These are phyloP conservation scores for Aspidoscelis tigris DNA, from an alignment of 2,113 vertebrate species.

Conservation along the genomic window DNA sequence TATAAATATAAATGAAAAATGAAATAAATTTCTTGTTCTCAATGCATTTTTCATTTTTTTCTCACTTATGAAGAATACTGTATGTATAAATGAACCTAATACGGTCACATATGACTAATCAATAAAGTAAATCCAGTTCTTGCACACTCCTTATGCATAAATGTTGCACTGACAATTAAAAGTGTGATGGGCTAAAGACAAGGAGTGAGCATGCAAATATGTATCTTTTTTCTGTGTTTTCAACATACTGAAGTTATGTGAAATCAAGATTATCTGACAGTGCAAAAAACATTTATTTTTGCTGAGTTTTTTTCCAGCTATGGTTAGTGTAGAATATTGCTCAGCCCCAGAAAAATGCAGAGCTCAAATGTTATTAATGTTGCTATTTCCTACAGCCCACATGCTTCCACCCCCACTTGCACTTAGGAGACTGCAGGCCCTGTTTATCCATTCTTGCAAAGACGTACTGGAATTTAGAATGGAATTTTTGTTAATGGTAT, in stretches of 20 bases:
- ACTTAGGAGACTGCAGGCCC: neutral
- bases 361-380: neutral
- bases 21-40: too few species aligned
- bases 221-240: conserved; percentile 26
- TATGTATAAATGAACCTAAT: too few species aligned
- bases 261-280: neutral
- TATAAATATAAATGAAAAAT: too few species aligned
- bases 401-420: too few species aligned
- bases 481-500: neutral
- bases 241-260: conserved; percentile 33
- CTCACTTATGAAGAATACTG: too few species aligned
- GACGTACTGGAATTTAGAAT: neutral
- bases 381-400: neutral
- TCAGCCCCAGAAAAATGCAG: neutral
- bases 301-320: neutral
- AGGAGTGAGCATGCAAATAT: neutral
- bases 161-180: neutral
- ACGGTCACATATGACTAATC: too few species aligned
- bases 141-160: too few species aligned
- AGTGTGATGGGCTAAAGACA: neutral
- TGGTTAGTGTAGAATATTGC: neutral
- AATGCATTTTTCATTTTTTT: too few species aligned
- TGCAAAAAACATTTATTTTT: neutral
- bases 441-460: neutral
- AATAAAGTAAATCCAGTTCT: too few species aligned